Evolutionary conservation across 2,797 vertebrate species (phyloP), one percentile per base, ranked within the genome.

Genomic region (Cossypha niveicapilla): DNA sequence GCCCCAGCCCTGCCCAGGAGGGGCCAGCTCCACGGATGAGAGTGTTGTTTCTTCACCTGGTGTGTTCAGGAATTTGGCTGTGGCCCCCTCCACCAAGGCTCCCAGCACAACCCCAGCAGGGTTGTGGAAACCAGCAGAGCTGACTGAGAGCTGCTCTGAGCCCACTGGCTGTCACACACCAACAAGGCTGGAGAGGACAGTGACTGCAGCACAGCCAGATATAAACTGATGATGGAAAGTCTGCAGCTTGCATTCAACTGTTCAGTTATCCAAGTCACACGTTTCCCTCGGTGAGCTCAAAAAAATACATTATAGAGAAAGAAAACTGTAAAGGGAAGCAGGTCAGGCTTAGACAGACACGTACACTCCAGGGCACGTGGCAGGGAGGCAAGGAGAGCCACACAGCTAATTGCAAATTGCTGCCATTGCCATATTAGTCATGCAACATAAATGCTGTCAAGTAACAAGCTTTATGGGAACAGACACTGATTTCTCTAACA

Each of bases 391-490:
- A 90, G 54, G 79, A 93, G 44, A 94, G 53, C 60, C 50, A 56
- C 39, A 57, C 35, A 66, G 75, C 70, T 86, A 91, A 95, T 80
- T 86, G 84, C 79, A 91, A 90, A 80, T 89, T 77, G 54, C 92
- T 93, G 75, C 78, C 68, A 86, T 37, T 72, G 62, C 89, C 54
- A 11, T 56, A 72, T 91, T 95, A 94, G 75, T 94, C 87, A 93
- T 73, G 94, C 84, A 91, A 93, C 87, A 89, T 87, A 86, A 95
- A 95, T 58, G 44, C 73, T 86, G 78, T 95, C 86, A 91, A 93
- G 67, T 78, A 79, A 72, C 44, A 58, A 80, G 78, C 81, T 86
- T 77, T 86, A 93, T 93, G 81, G 72, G 86, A 94, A 96, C 82
- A 91, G 81, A 58, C 62, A 78, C 79, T 13, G 44, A 91, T 88